Evolutionary conservation across 2,113 vertebrate genomes (phyloP).

Genomic region (Nanorana parkeri): DNA sequence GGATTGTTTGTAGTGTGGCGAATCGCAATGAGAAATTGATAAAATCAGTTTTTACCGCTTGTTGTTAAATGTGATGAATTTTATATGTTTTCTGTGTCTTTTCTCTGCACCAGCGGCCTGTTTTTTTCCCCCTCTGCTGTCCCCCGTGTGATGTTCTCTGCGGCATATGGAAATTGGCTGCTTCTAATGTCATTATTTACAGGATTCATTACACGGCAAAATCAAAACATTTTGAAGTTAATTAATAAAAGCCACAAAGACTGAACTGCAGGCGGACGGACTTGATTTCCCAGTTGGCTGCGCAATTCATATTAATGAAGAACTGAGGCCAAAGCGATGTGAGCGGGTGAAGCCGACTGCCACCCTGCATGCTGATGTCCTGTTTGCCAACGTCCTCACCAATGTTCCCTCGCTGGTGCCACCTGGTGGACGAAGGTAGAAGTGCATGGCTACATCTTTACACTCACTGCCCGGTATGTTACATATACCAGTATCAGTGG

Average conservation of each 20-base stretch:
- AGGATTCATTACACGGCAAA: conserved; percentile 33
- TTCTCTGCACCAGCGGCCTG: too few species aligned
- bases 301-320: conserved; percentile 37
- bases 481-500: too few species aligned
- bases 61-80: too few species aligned
- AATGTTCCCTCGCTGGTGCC: neutral
- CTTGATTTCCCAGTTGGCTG: conserved; percentile 42
- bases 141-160: neutral
- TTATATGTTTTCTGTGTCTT: too few species aligned
- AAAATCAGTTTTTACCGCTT: too few species aligned
- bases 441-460: neutral
- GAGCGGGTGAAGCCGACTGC: neutral
- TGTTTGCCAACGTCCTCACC: neutral
- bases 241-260: conserved; percentile 33
- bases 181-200: conserved; percentile 40
- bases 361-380: conserved; percentile 33
- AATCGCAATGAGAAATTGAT: too few species aligned
- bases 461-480: too few species aligned
- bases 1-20: too few species aligned
- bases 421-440: neutral
- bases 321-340: neutral
- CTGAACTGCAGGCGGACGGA: neutral
- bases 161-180: conserved; percentile 1
- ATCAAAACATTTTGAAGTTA: conserved; percentile 42
- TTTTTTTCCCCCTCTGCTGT: neutral